phyloP scores from a whole-genome alignment of 2,888 invertebrate genomes.

The Leptinotarsa peninsularis region DNA sequence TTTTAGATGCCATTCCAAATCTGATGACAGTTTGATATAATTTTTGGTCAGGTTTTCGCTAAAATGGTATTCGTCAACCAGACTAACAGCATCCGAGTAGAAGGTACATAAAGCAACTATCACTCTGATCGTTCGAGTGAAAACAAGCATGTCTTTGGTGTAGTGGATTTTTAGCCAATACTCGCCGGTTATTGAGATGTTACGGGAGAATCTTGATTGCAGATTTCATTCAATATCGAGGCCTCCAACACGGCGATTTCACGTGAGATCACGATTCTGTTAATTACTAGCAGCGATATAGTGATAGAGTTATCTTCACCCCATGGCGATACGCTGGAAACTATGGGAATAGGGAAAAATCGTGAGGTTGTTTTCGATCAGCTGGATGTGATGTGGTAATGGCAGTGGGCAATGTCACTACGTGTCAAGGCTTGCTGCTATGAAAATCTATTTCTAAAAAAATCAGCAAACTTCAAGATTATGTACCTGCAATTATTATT shows the following conservation, averaged over 20 bases:
- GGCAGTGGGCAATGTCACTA: no score
- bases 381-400: not conserved
- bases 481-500: no score
- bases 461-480: no score
- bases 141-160: slow-evolving; percentile 51
- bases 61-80: no score
- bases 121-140: slow-evolving; percentile 43
- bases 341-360: slow-evolving; percentile 59
- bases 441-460: no score
- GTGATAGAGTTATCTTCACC: slow-evolving; percentile 51
- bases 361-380: slow-evolving; percentile 47
- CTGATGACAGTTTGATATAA: no score
- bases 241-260: slow-evolving; percentile 60
- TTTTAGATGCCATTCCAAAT: no score
- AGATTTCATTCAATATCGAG: slow-evolving; percentile 58
- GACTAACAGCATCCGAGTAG: slow-evolving; percentile 44
- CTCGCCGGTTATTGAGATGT: slow-evolving; percentile 59
- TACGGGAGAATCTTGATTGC: slow-evolving; percentile 57
- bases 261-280: slow-evolving; percentile 61
- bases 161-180: slow-evolving; percentile 44
- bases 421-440: no score
- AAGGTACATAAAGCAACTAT: slow-evolving; percentile 50
- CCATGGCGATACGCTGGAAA: slow-evolving; percentile 53
- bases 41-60: no score
- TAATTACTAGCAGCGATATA: slow-evolving; percentile 59